Conservation (phyloP, 2,797 vertebrate species). For the Smutsia gigantea region DNA sequence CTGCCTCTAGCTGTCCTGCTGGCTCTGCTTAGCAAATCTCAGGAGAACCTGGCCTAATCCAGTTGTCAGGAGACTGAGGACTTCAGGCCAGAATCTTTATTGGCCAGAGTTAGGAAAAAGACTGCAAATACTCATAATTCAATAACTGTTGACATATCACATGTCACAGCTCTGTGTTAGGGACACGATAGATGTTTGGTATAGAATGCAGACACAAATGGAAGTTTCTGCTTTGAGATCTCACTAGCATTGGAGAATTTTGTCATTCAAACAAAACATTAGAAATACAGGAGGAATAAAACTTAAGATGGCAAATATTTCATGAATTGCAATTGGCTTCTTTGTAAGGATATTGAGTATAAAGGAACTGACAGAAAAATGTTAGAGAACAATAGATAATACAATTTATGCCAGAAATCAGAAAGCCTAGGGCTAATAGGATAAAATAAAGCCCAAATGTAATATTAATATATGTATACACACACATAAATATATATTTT, state of each 20-base stretch:
- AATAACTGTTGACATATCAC: conserved; percentile 6
- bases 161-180: not conserved
- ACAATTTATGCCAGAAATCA: not conserved
- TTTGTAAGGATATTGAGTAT: not conserved
- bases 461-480: not conserved
- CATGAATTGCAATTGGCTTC: not conserved
- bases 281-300: conserved; percentile 22
- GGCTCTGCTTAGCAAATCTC: not conserved
- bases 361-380: not conserved
- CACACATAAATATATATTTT: not conserved
- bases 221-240: not conserved
- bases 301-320: conserved; percentile 36
- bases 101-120: not conserved
- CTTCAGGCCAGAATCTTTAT: conserved; percentile 1
- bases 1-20: not conserved
- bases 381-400: not conserved
- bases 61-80: not conserved
- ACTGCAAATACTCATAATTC: not conserved
- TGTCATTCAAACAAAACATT: conserved; percentile 22
- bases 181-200: conserved; percentile 15
- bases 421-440: not conserved
- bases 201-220: conserved; percentile 17
- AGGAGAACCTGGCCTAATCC: not conserved
- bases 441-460: conserved; percentile 26
- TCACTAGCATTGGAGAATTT: conserved; percentile 4